phyloP scores from a whole-genome alignment of 2,113 vertebrate species.

The Microcebus tavaratra region DNA sequence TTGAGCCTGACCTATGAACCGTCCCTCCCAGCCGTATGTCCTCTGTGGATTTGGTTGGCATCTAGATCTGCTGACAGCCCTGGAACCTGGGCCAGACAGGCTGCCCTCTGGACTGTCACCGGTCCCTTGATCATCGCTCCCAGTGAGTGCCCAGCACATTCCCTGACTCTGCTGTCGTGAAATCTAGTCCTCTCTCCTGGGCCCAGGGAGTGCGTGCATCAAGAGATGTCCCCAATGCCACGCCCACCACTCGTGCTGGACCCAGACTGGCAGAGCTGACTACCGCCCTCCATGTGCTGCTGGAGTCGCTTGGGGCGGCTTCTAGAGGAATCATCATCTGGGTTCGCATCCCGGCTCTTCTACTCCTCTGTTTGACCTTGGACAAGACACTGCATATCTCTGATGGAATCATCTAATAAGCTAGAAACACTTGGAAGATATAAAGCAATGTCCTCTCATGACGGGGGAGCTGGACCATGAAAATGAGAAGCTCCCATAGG shows the following conservation, averaged over 20 bases:
- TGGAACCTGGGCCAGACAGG: constrained; percentile 1
- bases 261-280: not conserved
- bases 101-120: constrained; percentile 33
- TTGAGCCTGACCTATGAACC: constrained; percentile 12
- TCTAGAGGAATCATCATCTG: not conserved
- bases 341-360: not conserved
- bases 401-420: not conserved
- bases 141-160: not conserved
- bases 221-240: not conserved
- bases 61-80: constrained; percentile 52
- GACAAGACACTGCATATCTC: not conserved
- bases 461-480: not conserved
- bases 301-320: not conserved
- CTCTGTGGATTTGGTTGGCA: not conserved
- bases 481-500: not conserved
- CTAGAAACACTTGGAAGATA: not conserved
- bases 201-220: not conserved
- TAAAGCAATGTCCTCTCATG: not conserved
- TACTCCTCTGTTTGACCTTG: not conserved
- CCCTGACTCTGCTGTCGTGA: not conserved
- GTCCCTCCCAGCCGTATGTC: not conserved
- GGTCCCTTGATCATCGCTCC: not conserved
- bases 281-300: not conserved
- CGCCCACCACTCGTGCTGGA: not conserved
- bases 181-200: not conserved